Conservation (phyloP, 2,888 invertebrate species). For the Noctua fimbriata region DNA sequence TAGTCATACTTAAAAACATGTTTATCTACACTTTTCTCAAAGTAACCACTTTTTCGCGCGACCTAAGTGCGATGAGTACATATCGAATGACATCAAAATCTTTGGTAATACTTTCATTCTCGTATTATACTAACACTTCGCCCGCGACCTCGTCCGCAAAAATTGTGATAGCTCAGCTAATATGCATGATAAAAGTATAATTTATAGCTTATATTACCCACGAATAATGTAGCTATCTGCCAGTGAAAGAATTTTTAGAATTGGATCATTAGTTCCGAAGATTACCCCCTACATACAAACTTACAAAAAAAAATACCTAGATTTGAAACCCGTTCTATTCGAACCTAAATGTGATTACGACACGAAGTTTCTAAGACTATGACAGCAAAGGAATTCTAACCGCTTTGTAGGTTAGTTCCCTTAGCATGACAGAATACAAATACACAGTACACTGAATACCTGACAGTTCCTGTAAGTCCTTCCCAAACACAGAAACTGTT, state of each 20-base stretch:
- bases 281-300: too few species aligned
- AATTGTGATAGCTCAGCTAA: too few species aligned
- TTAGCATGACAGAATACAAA: slow-evolving; percentile 20
- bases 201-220: too few species aligned
- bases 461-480: slow-evolving; percentile 23
- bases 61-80: neutral
- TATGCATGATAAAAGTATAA: too few species aligned
- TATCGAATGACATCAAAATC: neutral
- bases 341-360: neutral
- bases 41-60: neutral
- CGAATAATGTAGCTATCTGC: too few species aligned
- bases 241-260: too few species aligned
- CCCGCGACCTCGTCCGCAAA: too few species aligned
- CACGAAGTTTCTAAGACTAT: neutral
- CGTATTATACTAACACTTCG: too few species aligned
- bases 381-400: slow-evolving; percentile 24
- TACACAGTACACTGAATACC: slow-evolving; percentile 6
- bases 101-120: neutral
- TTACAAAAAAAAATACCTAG: too few species aligned
- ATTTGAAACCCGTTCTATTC: neutral
- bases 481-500: slow-evolving; percentile 36
- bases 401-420: slow-evolving; percentile 17
- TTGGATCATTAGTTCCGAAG: too few species aligned
- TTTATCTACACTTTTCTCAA: neutral
- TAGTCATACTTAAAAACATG: too few species aligned